These are phyloP conservation scores for Bradypodion ventrale DNA, from an alignment of 2,797 vertebrate species.

Conservation along the genomic window DNA sequence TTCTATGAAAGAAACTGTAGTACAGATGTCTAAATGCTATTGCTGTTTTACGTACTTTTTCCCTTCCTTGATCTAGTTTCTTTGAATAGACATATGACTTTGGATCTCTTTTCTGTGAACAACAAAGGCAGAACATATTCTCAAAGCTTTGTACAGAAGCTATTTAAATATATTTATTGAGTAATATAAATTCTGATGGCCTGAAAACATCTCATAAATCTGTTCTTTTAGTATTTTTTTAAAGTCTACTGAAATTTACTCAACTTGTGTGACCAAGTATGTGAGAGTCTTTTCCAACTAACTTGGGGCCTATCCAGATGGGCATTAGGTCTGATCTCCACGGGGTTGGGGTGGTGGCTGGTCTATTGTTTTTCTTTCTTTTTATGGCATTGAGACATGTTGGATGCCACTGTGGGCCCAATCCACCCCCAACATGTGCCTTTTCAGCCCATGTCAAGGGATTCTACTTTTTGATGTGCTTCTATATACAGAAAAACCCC, in stretches of 20 bases:
- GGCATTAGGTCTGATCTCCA: too few species aligned
- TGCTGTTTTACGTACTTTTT: conserved; percentile 1
- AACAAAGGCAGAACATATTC: conserved; percentile 4
- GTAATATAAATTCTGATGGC: neutral
- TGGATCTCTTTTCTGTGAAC: neutral
- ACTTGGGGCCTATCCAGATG: too few species aligned
- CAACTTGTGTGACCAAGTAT: neutral
- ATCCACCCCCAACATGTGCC: too few species aligned
- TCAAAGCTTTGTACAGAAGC: neutral
- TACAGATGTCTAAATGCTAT: neutral
- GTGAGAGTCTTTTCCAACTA: neutral
- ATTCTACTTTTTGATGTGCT: too few species aligned
- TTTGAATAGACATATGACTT: conserved; percentile 8
- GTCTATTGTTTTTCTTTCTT: too few species aligned
- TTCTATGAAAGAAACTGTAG: neutral
- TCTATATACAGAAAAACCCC: too few species aligned
- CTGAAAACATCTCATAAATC: neutral
- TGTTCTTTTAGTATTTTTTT: neutral
- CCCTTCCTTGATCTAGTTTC: conserved; percentile 1
- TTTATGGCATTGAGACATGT: too few species aligned
- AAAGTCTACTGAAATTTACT: neutral
- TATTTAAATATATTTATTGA: conserved; percentile 11
- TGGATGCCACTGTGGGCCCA: too few species aligned
- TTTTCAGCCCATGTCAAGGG: too few species aligned
- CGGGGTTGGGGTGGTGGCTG: too few species aligned